Evolutionary conservation across 2,797 vertebrate species (phyloP), one percentile per base, ranked within the genome.

Genomic region (Protosalanx chinensis): DNA sequence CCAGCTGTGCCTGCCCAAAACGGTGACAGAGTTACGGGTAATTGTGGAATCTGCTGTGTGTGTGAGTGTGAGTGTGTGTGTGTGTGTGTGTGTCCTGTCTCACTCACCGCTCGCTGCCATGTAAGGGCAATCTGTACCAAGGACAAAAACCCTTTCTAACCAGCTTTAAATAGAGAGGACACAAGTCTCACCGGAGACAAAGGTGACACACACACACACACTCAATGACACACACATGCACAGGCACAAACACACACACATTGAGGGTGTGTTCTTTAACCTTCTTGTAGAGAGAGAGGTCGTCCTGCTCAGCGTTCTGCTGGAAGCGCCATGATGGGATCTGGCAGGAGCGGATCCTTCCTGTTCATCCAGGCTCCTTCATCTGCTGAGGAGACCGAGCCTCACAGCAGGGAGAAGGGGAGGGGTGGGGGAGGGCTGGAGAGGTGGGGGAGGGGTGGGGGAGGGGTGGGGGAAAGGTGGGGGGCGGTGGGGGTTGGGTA

Each of bases 121-220:
- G 82, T 89, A 86, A 86, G 86, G 87, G 63, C 79, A 53, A 74
- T 72, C 76, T 79, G 77, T 79, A 76, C 72, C 58, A 78, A 73
- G 64, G 76, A 82, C 84, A 84, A 86, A 84, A 76, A 67, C 73
- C 64, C 81, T 86, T 79, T 86, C 74, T 60, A 79, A 70, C 70
- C 73, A 76, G 74, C 81, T 79, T 79, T 82, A 79, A 85, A 81
- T 68, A 81, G 78, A 84, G 72, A 18, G 37, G 79, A 78, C 66
- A 68, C 30, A 49, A 74, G 71, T 41, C 41, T 68, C 6, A 30
- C 51, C 51, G 35, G 61, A 65, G 12, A 58, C n/a, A 64, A 30
- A 64, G 20, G 37, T 72, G 76, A 74, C 69, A 57, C 60, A 35
- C 27, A 1, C 15, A 5, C 29, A 60, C 18, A 29, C 27, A 20